Percentiles rank a stretch among this genome's conserved stretches.
Evolutionary conservation across 2,113 vertebrate species (phyloP).

Genomic region (Puntigrus tetrazona): DNA sequence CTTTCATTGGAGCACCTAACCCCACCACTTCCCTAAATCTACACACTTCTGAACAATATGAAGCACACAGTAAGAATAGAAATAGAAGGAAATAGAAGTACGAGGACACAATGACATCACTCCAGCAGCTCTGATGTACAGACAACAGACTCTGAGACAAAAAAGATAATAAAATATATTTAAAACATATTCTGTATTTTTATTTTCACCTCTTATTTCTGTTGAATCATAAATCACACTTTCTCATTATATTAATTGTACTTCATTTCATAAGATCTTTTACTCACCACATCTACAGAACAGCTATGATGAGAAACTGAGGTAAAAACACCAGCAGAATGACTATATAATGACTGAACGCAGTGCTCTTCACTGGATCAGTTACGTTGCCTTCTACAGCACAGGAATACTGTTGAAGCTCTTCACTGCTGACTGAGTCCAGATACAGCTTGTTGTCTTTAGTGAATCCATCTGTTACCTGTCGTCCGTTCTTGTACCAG

Average conservation of each 20-base stretch:
- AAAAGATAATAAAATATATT: too few relatives aligned
- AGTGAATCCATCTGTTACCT: not conserved
- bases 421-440: not conserved
- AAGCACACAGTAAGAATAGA: too few relatives aligned
- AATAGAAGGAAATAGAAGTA: too few relatives aligned
- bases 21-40: too few relatives aligned
- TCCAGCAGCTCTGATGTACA: not conserved
- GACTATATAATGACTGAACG: too few relatives aligned
- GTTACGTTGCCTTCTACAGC: not conserved
- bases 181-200: too few relatives aligned
- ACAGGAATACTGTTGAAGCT: slow-evolving; percentile 27
- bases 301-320: not conserved
- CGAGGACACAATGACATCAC: too few relatives aligned
- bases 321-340: too few relatives aligned
- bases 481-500: slow-evolving; percentile 42
- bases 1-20: too few relatives aligned
- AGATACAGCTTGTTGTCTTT: slow-evolving; percentile 38
- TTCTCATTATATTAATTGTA: not conserved
- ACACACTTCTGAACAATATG: too few relatives aligned
- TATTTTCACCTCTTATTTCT: not conserved
- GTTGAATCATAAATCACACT: not conserved
- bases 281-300: not conserved
- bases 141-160: not conserved
- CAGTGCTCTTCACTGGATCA: too few relatives aligned
- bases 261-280: not conserved